A percentile compares a stretch with the other conserved stretches of the same genome.
phyloP scores from a whole-genome alignment of 2,113 vertebrate genomes.

The Pseudorectes ferrugineus region DNA sequence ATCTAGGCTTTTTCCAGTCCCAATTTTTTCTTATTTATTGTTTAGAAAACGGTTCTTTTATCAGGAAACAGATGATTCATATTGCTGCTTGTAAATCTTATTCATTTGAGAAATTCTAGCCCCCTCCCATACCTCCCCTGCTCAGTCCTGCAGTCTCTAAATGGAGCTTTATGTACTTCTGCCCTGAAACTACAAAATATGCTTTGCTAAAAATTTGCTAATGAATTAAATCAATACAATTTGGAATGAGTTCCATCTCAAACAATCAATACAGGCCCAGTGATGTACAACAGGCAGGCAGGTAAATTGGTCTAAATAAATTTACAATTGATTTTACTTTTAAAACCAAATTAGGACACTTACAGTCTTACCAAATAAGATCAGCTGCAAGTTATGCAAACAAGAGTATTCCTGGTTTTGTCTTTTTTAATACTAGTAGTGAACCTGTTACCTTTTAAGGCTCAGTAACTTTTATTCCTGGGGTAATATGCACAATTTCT shows the following conservation, averaged over 20 bases:
- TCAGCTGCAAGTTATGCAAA: conserved; percentile 31
- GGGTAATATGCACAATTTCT: neutral
- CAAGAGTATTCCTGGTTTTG: neutral
- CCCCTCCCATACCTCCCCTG: neutral
- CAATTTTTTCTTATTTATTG: neutral
- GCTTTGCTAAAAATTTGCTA: conserved; percentile 40
- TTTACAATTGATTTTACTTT: conserved; percentile 75
- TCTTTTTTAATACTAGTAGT: neutral
- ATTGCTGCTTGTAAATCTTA: neutral
- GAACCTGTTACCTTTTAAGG: neutral
- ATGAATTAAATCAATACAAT: conserved; percentile 66
- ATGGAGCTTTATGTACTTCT: conserved; percentile 14
- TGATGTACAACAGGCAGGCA: conserved; percentile 68
- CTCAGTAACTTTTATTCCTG: neutral
- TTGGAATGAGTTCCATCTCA: conserved; percentile 43
- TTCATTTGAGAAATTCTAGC: neutral
- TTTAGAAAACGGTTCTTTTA: neutral
- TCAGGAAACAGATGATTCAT: neutral
- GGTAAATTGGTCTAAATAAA: conserved; percentile 75
- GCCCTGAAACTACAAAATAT: conserved; percentile 2
- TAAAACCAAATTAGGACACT: conserved; percentile 71
- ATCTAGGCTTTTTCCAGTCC: neutral
- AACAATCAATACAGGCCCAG: conserved; percentile 54
- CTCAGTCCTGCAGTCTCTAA: neutral
- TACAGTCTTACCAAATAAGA: conserved; percentile 44